Evolutionary conservation across 1,140 invertebrate genomes (phyloP), one percentile per base, ranked within the genome.

Genomic region (Drosophila nigrodunni): DNA sequence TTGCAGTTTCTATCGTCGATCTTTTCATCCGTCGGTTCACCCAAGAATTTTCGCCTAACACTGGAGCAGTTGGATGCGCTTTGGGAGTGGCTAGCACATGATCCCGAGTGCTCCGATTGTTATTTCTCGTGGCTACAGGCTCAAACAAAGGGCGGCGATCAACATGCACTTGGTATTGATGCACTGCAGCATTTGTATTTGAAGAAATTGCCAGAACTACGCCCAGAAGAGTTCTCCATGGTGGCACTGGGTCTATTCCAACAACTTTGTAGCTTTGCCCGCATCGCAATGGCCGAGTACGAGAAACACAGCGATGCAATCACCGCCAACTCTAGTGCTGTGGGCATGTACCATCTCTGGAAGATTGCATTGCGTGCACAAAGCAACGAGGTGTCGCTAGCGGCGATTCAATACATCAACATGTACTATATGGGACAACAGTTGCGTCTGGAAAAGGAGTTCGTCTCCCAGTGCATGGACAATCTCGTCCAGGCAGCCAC

Each of bases 281-380:
- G 96, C 10, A 94, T 97, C 71, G 95, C 97, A 3, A 93, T 95
- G 55, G 86, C 90, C 13, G 89, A 92, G 49, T 92, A 94, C 41
- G 94, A 94, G 72, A 93, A 93, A 57, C 91, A 92, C 55, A 68
- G 91, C 82, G 77, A 94, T 87, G 80, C 85, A 80, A 59, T 92
- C 85, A 59, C 94, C 89, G 76, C 94, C 21, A 81, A 75, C 35
- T 93, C 95, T 4, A 95, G 95, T 72, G 94, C 96, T 15, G 94
- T 96, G 30, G 97, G 97, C 10, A 98, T 98, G 96, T 96, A 97
- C 92, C 97, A 98, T 85, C 93, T 98, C 15, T 99, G 98, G 97
- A 96, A 96, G 91, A 98, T 99, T 72, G 98, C 98, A 0, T 93
- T 98, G 0, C 94, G 96, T 74, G 97, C 97, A 1, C 96, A 96